phyloP scores from a whole-genome alignment of 2,797 vertebrate genomes.

The Lutjanus argentimaculatus region DNA sequence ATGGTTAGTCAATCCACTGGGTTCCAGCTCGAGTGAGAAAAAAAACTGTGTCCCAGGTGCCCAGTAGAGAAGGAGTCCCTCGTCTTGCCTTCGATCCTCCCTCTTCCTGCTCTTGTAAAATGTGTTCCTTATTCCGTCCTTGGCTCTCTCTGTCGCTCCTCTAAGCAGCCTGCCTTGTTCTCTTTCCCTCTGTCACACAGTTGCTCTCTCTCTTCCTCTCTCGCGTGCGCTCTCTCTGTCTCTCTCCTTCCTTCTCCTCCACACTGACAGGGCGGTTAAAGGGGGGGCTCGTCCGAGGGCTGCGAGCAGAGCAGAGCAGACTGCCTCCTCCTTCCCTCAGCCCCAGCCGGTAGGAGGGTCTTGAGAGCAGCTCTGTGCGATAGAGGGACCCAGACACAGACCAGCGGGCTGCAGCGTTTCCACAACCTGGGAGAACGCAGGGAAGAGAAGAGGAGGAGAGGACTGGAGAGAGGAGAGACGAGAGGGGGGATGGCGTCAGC shows the following conservation, averaged over 20 bases:
- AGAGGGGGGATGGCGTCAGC: constrained; percentile 62
- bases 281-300: constrained; percentile 80
- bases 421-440: constrained; percentile 78
- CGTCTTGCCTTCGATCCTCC: constrained; percentile 72
- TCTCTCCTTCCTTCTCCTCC: constrained; percentile 64
- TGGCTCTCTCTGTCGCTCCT: constrained; percentile 74
- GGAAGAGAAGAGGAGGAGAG: constrained; percentile 56
- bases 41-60: constrained; percentile 77
- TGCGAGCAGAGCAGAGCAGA: constrained; percentile 64
- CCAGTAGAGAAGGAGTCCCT: constrained; percentile 77
- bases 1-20: constrained; percentile 73
- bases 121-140: constrained; percentile 81
- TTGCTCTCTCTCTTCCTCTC: constrained; percentile 53
- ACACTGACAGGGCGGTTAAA: constrained; percentile 83
- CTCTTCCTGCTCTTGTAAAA: constrained; percentile 81
- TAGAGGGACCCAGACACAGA: constrained; percentile 81
- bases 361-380: constrained; percentile 73
- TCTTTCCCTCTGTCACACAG: constrained; percentile 74
- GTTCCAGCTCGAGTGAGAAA: constrained; percentile 65
- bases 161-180: constrained; percentile 79
- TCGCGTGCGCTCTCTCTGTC: constrained; percentile 51
- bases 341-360: constrained; percentile 85
- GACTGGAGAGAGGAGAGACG: constrained; percentile 38
- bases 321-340: constrained; percentile 78
- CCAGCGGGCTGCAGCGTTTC: constrained; percentile 84